Conservation (phyloP, 2,888 invertebrate genomes). For the Ochropacha duplaris region DNA sequence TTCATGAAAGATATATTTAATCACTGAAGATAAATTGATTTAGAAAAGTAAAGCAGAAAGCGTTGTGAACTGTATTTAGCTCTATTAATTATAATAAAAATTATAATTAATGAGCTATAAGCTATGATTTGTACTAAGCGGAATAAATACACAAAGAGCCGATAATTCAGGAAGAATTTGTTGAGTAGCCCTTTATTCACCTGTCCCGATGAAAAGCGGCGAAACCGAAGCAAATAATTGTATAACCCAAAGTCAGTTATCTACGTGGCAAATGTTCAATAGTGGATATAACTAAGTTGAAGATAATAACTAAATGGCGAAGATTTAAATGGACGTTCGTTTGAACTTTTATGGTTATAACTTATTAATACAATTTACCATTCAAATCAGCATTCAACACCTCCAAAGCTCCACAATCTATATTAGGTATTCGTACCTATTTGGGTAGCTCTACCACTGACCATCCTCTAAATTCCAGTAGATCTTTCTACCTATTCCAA, state of each 20-base stretch:
- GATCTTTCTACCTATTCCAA: slow-evolving; percentile 72
- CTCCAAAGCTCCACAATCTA: slow-evolving; percentile 39
- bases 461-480: slow-evolving; percentile 71
- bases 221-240: too few relatives aligned
- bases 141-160: too few relatives aligned
- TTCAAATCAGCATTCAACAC: slow-evolving; percentile 42
- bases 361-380: slow-evolving; percentile 2
- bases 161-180: too few relatives aligned
- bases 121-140: too few relatives aligned
- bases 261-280: too few relatives aligned
- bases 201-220: too few relatives aligned
- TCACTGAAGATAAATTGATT: neutral
- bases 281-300: neutral
- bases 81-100: too few relatives aligned
- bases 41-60: too few relatives aligned
- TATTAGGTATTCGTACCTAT: slow-evolving; percentile 24
- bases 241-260: too few relatives aligned
- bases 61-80: too few relatives aligned
- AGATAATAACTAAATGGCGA: neutral
- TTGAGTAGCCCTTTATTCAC: too few relatives aligned
- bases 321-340: neutral
- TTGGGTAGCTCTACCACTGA: slow-evolving; percentile 38
- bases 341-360: neutral
- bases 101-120: too few relatives aligned
- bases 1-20: neutral